Evolutionary conservation across 1,140 invertebrate species (phyloP).

Genomic region (Fragariocoptes setiger): DNA sequence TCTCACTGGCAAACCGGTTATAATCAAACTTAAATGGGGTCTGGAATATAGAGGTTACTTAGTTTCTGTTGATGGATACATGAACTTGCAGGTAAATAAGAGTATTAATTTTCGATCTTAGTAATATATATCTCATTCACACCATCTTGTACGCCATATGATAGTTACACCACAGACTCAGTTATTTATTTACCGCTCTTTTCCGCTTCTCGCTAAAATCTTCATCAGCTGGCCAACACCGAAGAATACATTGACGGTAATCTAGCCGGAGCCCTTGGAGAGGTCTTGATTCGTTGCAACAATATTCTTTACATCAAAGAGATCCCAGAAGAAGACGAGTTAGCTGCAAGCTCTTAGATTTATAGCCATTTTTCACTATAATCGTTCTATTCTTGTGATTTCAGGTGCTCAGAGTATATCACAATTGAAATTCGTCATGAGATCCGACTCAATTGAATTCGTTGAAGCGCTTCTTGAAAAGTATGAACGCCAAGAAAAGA

Average conservation of each 20-base stretch:
- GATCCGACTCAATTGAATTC: background rate
- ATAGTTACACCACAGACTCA: background rate
- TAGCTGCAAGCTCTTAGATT: background rate
- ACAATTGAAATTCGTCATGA: background rate
- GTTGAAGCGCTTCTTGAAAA: background rate
- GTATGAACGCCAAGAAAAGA: background rate
- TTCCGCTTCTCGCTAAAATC: background rate
- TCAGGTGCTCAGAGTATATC: background rate
- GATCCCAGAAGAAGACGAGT: constrained; percentile 77
- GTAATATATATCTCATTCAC: background rate
- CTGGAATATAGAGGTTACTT: constrained; percentile 95
- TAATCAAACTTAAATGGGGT: constrained; percentile 97
- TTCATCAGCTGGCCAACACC: constrained; percentile 49
- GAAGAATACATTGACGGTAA: constrained; percentile 82
- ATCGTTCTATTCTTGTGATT: background rate
- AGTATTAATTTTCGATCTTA: background rate
- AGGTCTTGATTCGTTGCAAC: constrained; percentile 85
- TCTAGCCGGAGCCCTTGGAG: constrained; percentile 69
- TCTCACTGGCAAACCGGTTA: constrained; percentile 79
- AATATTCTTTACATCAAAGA: constrained; percentile 89
- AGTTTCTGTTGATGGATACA: constrained; percentile 91
- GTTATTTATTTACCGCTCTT: background rate
- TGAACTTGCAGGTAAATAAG: constrained; percentile 55
- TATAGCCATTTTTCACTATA: background rate
- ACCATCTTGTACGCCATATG: background rate